Evolutionary conservation across 2,888 invertebrate genomes (phyloP), one percentile per base, ranked within the genome.

Genomic region (Rhagonycha lutea): DNA sequence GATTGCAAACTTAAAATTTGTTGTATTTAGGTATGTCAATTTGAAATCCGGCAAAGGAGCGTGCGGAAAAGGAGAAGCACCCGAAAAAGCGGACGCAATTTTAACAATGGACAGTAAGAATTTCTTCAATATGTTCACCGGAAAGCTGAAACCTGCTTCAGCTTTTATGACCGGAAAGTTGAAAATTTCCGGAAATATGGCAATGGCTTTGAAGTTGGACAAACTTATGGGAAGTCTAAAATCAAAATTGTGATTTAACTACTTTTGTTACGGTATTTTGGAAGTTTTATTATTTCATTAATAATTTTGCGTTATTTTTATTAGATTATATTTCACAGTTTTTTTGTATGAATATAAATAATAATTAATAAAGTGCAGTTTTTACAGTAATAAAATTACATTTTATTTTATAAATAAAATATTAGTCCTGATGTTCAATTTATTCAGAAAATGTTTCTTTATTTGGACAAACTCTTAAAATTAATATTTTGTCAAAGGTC

Each of bases 161-260:
- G 98, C 99, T 0, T 98, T 97, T 88, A 98, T 99, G 97, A 94
- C 94, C 85, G 98, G 98, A 70, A 98, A 98, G 88, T 89, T 99
- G 82, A 98, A 98, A 89, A 96, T 99, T 81, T 91, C 91, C 79
- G 98, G 99, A 0, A 96, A 98, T 85, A 90, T 99, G 83, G 95
- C 94, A 83, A 95, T 97, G 86, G 99, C 98, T 0, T 94, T 98
- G 93, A 98, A 98, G 86, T 89, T 99, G 76, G 98, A 98, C 86
- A 95, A 95, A 85, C 90, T 98, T 79, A 95, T 98, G 95, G 90
- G 90, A 68, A 92, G 92, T 29, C 89, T 96, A n/a, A 95, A 95
- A 84, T 90, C 92, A 61, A 94, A 92, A 84, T 85, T 91, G 70
- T 92, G 87, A 89, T 26, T 75, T 60, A 12, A 32, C 7, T 26